phyloP scores from a whole-genome alignment of 92 coral and sea anemone species.

The Actinernus sp. region DNA sequence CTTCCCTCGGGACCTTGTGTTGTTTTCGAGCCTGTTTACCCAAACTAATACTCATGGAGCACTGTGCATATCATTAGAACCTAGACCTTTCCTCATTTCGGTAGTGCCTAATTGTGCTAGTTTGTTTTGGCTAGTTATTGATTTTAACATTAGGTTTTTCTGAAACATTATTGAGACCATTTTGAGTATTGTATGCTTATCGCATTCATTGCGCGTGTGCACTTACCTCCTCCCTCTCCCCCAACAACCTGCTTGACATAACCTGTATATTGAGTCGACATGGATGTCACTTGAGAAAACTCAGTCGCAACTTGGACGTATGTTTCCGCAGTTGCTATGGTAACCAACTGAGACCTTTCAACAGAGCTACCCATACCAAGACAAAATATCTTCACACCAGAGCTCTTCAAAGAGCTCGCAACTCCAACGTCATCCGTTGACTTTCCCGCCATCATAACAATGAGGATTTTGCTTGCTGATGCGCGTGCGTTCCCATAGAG shows the following conservation, averaged over 20 bases:
- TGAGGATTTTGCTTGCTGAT: constrained; percentile 35
- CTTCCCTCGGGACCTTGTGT: too few relatives aligned
- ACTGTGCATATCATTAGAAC: too few relatives aligned
- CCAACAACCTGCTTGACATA: constrained; percentile 10
- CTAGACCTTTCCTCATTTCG: too few relatives aligned
- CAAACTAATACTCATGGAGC: too few relatives aligned
- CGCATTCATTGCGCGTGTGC: neutral
- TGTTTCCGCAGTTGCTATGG: constrained; percentile 50
- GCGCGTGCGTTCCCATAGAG: constrained; percentile 47
- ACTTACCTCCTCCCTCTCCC: constrained; percentile 36
- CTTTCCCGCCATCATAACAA: constrained; percentile 52
- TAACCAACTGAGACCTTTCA: constrained; percentile 31
- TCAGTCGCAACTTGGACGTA: constrained; percentile 40
- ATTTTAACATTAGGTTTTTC: too few relatives aligned
- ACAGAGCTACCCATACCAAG: constrained; percentile 62
- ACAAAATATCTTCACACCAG: constrained; percentile 33
- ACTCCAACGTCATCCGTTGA: constrained; percentile 50
- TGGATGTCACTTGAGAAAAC: constrained; percentile 31
- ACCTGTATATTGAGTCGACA: constrained; percentile 24
- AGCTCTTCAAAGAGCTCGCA: constrained; percentile 17
- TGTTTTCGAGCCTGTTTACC: too few relatives aligned
- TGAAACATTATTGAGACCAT: too few relatives aligned
- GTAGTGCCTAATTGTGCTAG: too few relatives aligned
- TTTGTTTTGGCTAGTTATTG: too few relatives aligned
- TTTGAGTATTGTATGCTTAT: too few relatives aligned